Conservation (phyloP, 2,888 invertebrate genomes). For the Odontocerum albicorne region DNA sequence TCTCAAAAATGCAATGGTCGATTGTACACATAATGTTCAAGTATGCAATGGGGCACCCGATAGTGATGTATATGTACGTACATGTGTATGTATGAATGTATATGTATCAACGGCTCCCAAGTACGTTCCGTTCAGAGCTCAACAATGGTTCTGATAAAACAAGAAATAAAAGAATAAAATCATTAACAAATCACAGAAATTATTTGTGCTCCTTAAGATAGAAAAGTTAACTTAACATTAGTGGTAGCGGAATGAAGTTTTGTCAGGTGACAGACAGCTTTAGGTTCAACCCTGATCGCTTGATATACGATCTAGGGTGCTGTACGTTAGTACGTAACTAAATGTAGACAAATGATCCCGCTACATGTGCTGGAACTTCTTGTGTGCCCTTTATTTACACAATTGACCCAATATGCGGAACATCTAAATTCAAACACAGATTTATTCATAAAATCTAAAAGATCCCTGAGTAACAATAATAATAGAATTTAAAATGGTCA, state of each 20-base stretch:
- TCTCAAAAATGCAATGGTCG: conserved; percentile 2
- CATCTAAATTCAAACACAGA: neutral
- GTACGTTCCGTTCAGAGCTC: too few relatives aligned
- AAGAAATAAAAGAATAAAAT: conserved; percentile 17
- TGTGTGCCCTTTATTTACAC: conserved; percentile 12
- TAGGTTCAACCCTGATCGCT: neutral
- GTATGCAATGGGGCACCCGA: conserved; percentile 23
- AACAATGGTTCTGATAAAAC: conserved; percentile 12
- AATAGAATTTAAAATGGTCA: conserved; percentile 17
- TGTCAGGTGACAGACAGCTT: neutral
- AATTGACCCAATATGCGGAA: conserved; percentile 17
- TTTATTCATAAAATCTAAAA: neutral
- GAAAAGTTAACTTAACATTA: conserved; percentile 21
- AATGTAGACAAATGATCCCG: too few relatives aligned
- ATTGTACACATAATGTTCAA: conserved; percentile 1
- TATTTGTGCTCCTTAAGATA: conserved; percentile 25
- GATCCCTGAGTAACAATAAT: conserved; percentile 14
- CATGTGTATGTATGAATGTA: conserved; percentile 30
- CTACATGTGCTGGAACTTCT: too few relatives aligned
- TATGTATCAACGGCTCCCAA: conserved; percentile 36
- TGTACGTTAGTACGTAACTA: too few relatives aligned
- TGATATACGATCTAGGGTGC: too few relatives aligned
- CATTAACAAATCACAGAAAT: conserved; percentile 27
- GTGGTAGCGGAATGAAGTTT: conserved; percentile 19
- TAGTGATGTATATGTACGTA: conserved; percentile 33